Conservation (phyloP, 1,140 invertebrate genomes). For the Semibalanus balanoides region DNA sequence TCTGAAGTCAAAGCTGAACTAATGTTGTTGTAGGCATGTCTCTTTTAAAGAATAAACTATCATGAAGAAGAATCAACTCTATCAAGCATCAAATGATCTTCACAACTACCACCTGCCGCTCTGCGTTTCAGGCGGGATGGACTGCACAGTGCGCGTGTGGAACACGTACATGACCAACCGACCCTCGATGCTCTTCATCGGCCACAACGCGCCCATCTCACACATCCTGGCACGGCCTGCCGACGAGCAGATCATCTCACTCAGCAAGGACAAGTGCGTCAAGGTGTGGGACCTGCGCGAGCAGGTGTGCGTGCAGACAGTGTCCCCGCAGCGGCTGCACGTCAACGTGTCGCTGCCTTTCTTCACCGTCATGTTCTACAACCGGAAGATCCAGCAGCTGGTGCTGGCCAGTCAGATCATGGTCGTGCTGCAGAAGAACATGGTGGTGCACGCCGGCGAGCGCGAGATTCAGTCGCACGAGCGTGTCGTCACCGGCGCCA, state of each 20-base stretch:
- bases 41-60: too few species aligned
- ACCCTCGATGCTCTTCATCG: constrained; percentile 42
- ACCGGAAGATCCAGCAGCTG: not conserved
- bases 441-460: not conserved
- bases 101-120: not conserved
- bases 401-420: not conserved
- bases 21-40: too few species aligned
- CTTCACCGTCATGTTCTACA: not conserved
- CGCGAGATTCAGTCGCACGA: not conserved
- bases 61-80: too few species aligned
- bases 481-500: not conserved
- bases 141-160: constrained; percentile 55
- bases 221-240: constrained; percentile 43
- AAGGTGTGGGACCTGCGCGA: constrained; percentile 50
- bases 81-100: too few species aligned
- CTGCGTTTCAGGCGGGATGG: constrained; percentile 43
- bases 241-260: constrained; percentile 37
- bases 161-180: constrained; percentile 52
- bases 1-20: too few species aligned
- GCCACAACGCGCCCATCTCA: constrained; percentile 51
- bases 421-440: not conserved
- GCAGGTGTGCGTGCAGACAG: constrained; percentile 24
- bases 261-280: constrained; percentile 47
- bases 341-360: not conserved
- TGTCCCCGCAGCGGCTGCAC: not conserved